Evolutionary conservation across 2,888 invertebrate genomes (phyloP), one percentile per base, ranked within the genome.

Genomic region (Caenorhabditis sp.): DNA sequence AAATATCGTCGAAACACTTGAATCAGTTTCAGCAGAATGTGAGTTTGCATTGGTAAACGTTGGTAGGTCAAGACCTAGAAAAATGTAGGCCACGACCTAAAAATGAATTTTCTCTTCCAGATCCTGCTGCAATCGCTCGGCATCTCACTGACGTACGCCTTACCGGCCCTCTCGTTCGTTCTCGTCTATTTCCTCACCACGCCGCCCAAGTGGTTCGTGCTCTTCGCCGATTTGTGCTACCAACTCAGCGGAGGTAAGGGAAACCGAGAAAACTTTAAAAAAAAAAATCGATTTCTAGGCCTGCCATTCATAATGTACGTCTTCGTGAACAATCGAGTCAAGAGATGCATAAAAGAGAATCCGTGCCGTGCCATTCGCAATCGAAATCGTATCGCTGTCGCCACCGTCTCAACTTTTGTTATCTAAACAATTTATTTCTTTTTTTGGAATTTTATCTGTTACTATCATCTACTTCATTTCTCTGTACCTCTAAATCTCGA

Each of bases 191-290:
- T 30, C n/a, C 11, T 71, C 2, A 22, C 11, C 5, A 24, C 11
- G 0, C 53, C 56, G 8, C 30, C 62, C 6, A 2, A 15, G 6
- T 55, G 37, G 46, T 39, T 61, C 11, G 11, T 62, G 8, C 37
- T 46, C 0, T 7, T 56, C 22, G 26, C 55, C 15, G 62, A 71
- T 32, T 26, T 71, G 11, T 30, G 55, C 6, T 71, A 71, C 50
- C 71, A 71, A 46, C 27, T 71, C n/a, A 62, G 55, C 37, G 55
- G 48, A 35, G 71, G 71, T 58, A 30, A 9, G 30, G 30, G 30
- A 30, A 30, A 30, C 5, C 30, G 5, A 5, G 30, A 30, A 30
- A 30, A 26, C 20, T 39, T 15, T 61, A 13, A 20, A 56, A 46
- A 46, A 1, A 15, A 41, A 62, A 15, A 17, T 22, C 8, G 11